Evolutionary conservation across 2,888 invertebrate genomes (phyloP).

Genomic region (Aphelenchoides bicaudatus): DNA sequence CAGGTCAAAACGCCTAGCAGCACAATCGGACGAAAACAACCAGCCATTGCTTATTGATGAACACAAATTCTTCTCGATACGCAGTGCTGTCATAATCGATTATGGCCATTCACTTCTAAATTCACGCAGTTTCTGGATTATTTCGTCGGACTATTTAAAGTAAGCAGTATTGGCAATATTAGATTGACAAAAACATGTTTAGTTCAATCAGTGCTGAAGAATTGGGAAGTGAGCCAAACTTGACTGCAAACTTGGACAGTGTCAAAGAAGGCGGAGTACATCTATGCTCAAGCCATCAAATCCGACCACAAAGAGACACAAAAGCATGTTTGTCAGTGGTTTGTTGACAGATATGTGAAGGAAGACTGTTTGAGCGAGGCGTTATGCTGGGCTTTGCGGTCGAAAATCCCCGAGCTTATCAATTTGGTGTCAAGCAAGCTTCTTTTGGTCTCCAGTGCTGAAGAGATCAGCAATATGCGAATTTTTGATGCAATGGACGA

Average conservation of each 20-base stretch:
- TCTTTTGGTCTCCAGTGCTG: constrained; percentile 1
- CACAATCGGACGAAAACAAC: neutral
- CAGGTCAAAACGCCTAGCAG: neutral
- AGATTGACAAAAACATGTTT: too few species aligned
- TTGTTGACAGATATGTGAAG: constrained; percentile 10
- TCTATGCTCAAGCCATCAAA: neutral
- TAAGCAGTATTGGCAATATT: too few species aligned
- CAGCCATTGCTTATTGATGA: neutral
- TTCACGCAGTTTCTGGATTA: constrained; percentile 15
- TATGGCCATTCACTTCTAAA: constrained; percentile 14
- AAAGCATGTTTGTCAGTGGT: neutral
- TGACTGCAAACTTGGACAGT: too few species aligned
- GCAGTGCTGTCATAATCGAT: constrained; percentile 5
- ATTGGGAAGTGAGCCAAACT: too few species aligned
- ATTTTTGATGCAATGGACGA: constrained; percentile 27
- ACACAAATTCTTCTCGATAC: too few species aligned
- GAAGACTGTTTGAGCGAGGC: constrained; percentile 9
- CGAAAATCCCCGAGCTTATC: constrained; percentile 1
- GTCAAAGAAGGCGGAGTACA: constrained; percentile 11
- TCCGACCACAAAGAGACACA: constrained; percentile 2
- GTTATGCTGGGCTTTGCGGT: constrained; percentile 17
- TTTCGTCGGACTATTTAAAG: neutral
- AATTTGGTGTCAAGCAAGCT: constrained; percentile 14
- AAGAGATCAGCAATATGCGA: constrained; percentile 19
- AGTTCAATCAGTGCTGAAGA: too few species aligned